Evolutionary conservation across 2,888 invertebrate genomes (phyloP).

Genomic region (Quadroppia sp.): DNA sequence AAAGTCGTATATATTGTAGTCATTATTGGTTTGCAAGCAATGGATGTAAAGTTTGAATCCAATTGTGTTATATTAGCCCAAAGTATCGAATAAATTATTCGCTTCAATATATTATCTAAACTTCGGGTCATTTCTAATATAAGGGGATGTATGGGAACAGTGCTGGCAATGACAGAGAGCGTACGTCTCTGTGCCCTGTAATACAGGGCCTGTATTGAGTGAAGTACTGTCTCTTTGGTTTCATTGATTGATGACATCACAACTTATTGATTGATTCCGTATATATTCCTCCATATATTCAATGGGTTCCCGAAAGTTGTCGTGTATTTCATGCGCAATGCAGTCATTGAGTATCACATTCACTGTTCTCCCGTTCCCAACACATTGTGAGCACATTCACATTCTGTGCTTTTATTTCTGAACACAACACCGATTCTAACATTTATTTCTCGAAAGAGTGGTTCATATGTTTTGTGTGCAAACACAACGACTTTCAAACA

Average conservation of each 20-base stretch:
- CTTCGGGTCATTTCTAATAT: conserved; percentile 29
- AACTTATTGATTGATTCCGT: conserved; percentile 10
- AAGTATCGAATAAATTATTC: conserved; percentile 30
- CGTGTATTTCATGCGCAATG: conserved; percentile 8
- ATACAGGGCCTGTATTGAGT: neutral
- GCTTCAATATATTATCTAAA: conserved; percentile 25
- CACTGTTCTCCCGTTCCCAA: neutral
- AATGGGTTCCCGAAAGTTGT: neutral
- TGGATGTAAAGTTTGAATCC: neutral
- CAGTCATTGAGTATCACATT: neutral
- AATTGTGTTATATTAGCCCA: conserved; percentile 1
- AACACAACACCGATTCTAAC: neutral
- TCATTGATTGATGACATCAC: conserved; percentile 33
- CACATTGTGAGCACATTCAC: conserved; percentile 22
- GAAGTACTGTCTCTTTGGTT: conserved; percentile 13
- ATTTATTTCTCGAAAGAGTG: neutral
- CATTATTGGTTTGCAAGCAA: conserved; percentile 21
- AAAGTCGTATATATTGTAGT: conserved; percentile 2
- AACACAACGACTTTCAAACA: conserved; percentile 11
- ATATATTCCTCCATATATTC: neutral
- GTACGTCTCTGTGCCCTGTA: conserved; percentile 18
- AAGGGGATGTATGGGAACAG: conserved; percentile 1
- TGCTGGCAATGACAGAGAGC: conserved; percentile 30
- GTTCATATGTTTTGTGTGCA: conserved; percentile 4
- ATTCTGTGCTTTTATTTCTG: neutral